phyloP scores from a whole-genome alignment of 2,113 vertebrate species.

The Rousettus leschenaultii region DNA sequence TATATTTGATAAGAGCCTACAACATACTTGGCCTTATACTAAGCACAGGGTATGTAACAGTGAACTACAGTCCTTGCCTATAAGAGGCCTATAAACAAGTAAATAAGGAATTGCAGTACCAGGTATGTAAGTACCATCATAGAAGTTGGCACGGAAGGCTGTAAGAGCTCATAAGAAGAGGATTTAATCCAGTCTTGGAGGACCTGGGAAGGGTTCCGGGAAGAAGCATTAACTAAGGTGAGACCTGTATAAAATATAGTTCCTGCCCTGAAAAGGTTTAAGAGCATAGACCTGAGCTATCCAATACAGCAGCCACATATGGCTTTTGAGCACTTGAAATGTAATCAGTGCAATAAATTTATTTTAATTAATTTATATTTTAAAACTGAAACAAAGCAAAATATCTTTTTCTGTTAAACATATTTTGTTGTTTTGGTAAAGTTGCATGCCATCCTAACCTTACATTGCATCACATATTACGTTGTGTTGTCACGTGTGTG shows the following conservation, averaged over 20 bases:
- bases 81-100: neutral
- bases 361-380: neutral
- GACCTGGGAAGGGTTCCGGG: neutral
- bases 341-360: neutral
- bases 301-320: neutral
- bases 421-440: neutral
- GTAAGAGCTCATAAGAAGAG: accelerated
- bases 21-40: neutral
- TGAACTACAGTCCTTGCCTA: neutral
- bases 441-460: neutral
- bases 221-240: neutral
- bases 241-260: neutral
- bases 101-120: neutral
- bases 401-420: neutral
- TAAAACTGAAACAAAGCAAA: neutral
- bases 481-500: neutral
- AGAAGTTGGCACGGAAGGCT: neutral
- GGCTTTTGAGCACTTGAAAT: neutral
- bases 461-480: neutral
- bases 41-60: neutral
- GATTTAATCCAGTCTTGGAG: too few relatives aligned
- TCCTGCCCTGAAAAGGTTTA: neutral
- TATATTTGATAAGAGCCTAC: neutral
- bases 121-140: too few relatives aligned
- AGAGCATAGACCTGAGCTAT: neutral